These are phyloP conservation scores for Philopotamus ludificatus DNA, from an alignment of 1,140 invertebrate genomes.

Conservation along the genomic window DNA sequence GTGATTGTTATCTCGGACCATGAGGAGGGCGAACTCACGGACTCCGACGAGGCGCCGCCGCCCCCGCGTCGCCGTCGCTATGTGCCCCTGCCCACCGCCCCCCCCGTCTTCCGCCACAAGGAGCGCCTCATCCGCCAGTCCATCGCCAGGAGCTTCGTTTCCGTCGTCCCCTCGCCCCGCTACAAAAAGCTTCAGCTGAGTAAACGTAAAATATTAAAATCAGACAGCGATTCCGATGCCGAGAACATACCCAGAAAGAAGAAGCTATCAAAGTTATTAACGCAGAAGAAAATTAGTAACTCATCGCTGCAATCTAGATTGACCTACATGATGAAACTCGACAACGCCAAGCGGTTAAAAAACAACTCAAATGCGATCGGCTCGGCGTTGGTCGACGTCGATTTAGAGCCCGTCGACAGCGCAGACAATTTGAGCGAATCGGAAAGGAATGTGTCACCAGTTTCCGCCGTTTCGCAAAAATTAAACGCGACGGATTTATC, in stretches of 20 bases:
- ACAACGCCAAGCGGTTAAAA: too few relatives aligned
- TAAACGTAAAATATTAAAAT: not conserved
- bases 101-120: too few relatives aligned
- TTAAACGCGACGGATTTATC: constrained; percentile 36
- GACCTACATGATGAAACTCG: constrained; percentile 15
- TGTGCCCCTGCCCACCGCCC: too few relatives aligned
- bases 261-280: not conserved
- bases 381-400: too few relatives aligned
- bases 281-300: not conserved
- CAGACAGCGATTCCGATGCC: constrained; percentile 1
- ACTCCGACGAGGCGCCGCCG: constrained; percentile 8
- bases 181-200: not conserved
- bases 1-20: constrained; percentile 14
- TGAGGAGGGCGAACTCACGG: constrained; percentile 17
- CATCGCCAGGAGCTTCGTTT: not conserved
- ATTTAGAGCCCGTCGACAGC: not conserved
- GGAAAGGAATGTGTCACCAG: not conserved
- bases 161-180: not conserved
- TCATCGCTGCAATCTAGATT: constrained; percentile 9
- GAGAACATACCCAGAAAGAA: not conserved
- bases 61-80: too few relatives aligned
- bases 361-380: not conserved
- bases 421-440: not conserved
- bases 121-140: too few relatives aligned
- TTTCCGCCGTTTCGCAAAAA: not conserved